These are phyloP conservation scores for Watersipora subatra DNA, from an alignment of 1,140 invertebrate genomes.

Conservation along the genomic window DNA sequence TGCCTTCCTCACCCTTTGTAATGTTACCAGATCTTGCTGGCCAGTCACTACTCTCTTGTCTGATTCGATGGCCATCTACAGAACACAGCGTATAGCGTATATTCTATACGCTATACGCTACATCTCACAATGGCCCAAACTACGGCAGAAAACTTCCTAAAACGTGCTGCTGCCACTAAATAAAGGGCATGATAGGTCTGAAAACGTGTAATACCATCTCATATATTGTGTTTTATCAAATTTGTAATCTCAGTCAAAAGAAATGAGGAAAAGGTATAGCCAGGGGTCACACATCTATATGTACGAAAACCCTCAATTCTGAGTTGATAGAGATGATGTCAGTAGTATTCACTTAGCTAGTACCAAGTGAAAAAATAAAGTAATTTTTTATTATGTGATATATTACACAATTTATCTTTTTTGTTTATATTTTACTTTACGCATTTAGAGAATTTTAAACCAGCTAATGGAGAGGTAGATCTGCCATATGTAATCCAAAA, in stretches of 20 bases:
- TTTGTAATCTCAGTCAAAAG: no score
- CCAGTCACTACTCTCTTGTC: slow-evolving; percentile 32
- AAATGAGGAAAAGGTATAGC: no score
- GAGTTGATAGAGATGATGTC: no score
- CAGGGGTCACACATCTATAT: no score
- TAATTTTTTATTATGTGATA: not conserved
- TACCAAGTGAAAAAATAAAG: no score
- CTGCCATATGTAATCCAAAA: slow-evolving; percentile 1
- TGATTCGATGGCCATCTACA: slow-evolving; percentile 3
- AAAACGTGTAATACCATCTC: slow-evolving; percentile 1
- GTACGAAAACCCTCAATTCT: no score
- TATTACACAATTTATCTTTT: not conserved
- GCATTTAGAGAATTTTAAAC: not conserved
- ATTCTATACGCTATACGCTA: no score
- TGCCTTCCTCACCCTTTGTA: slow-evolving; percentile 34
- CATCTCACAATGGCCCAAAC: slow-evolving; percentile 32
- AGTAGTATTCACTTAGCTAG: no score
- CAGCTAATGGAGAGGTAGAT: not conserved
- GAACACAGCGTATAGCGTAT: no score
- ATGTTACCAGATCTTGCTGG: slow-evolving; percentile 35
- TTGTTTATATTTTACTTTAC: not conserved
- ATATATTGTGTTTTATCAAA: not conserved
- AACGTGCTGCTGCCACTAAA: not conserved
- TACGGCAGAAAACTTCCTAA: slow-evolving; percentile 18
- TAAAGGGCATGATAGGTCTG: not conserved